Evolutionary conservation across 37 sponge, comb jelly and placozoan genomes (phyloP).

Genomic region (Eunapius fragilis): DNA sequence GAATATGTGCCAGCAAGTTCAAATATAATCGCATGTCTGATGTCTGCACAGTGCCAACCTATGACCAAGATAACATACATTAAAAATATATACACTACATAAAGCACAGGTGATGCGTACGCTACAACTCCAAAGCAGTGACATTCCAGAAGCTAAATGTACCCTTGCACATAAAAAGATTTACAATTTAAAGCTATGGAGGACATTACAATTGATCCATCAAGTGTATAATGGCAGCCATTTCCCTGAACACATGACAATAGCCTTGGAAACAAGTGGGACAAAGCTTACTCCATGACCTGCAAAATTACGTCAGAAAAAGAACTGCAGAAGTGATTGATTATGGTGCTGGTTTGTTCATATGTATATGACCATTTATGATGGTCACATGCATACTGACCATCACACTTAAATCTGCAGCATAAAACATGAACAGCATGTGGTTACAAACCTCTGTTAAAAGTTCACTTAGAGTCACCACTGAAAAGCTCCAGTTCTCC

Average conservation of each 20-base stretch:
- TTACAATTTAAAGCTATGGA: background rate
- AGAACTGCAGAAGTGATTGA: too few relatives aligned
- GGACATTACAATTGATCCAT: too few relatives aligned
- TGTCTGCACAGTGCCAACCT: constrained; percentile 77
- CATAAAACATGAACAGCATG: background rate
- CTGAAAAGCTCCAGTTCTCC: constrained; percentile 87
- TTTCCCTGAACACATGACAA: too few relatives aligned
- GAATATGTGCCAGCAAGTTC: constrained; percentile 78
- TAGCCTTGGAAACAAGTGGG: too few relatives aligned
- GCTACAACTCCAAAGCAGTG: background rate
- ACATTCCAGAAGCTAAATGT: background rate
- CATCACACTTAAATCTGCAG: too few relatives aligned
- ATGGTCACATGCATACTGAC: too few relatives aligned
- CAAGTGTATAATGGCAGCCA: too few relatives aligned
- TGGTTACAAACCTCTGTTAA: constrained; percentile 49
- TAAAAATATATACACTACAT: background rate
- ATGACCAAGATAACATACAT: background rate
- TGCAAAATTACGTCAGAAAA: too few relatives aligned
- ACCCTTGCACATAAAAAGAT: too few relatives aligned
- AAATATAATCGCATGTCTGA: constrained; percentile 86
- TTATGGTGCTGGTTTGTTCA: too few relatives aligned
- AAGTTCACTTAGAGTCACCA: constrained; percentile 71
- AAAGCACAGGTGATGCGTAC: background rate
- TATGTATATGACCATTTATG: too few relatives aligned
- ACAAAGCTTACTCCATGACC: too few relatives aligned